phyloP scores from a whole-genome alignment of 30 jellyfish, hydroid and myxozoan genomes.

The Chironex yamaguchii region DNA sequence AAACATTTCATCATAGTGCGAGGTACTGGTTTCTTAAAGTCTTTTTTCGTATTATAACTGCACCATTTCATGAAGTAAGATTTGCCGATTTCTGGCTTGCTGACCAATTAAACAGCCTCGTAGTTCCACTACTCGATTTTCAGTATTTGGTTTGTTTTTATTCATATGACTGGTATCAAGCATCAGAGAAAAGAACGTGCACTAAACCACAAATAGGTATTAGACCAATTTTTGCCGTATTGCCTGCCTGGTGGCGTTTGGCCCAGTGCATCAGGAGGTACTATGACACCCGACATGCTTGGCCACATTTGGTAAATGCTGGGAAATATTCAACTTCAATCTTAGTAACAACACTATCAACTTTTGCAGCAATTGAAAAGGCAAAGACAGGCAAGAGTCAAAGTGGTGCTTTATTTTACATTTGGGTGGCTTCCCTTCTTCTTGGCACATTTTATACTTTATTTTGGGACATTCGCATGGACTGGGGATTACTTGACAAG shows the following conservation, averaged over 20 bases:
- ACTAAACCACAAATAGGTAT: slow-evolving; percentile 78
- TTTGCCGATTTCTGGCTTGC: slow-evolving; percentile 99
- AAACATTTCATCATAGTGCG: slow-evolving; percentile 90
- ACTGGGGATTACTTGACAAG: slow-evolving; percentile 95
- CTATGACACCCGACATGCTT: slow-evolving; percentile 88
- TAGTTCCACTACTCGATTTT: slow-evolving; percentile 87
- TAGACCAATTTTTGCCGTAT: slow-evolving; percentile 87
- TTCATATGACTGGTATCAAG: slow-evolving; percentile 87
- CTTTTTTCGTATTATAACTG: slow-evolving; percentile 81
- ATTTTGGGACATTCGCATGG: slow-evolving; percentile 97
- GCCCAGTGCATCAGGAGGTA: slow-evolving; percentile 98
- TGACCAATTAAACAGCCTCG: slow-evolving; percentile 96
- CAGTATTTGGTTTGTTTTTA: slow-evolving; percentile 87
- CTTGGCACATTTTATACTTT: slow-evolving; percentile 91
- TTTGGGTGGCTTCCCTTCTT: slow-evolving; percentile 87
- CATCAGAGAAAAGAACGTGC: slow-evolving; percentile 77
- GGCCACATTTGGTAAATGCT: slow-evolving; percentile 98
- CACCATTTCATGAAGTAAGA: slow-evolving; percentile 87
- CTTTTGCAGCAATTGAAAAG: slow-evolving; percentile 81
- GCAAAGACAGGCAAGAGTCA: slow-evolving; percentile 72
- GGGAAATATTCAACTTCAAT: slow-evolving; percentile 96
- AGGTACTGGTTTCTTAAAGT: slow-evolving; percentile 90
- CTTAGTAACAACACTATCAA: slow-evolving; percentile 84
- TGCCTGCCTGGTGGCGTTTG: slow-evolving; percentile 99
- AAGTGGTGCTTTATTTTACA: slow-evolving; percentile 64